Base-by-base conservation (phyloP, 1,140 invertebrate genomes). In the Drosophila nigromelanica region DNA sequence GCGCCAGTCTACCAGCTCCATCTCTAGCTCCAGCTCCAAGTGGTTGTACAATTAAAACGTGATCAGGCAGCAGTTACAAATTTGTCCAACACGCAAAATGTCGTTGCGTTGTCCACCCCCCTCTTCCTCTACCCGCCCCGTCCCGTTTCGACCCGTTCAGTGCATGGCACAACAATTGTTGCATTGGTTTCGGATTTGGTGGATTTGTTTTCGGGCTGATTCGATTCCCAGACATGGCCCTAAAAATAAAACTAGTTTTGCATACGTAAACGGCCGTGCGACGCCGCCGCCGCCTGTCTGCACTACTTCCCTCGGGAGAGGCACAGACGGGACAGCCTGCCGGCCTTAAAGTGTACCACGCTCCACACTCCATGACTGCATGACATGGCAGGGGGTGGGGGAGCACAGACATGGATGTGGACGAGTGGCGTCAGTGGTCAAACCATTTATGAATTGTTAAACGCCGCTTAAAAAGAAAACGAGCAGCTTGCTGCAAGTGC, bases 31-130 rank as follows among this genome's bases (percentile, higher is more conserved):
- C 77, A 74, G 47, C 51, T 55, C 70, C 80, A 71, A 75, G 74
- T 83, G 79, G 76, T 83, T 79, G 72, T 89, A 89, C 83, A 89
- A 89, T 89, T 89, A 89, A 89, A 89, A 89, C 83, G 83, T 89
- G 83, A 89, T 89, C 83, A 89, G 80, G 70, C 83, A 81, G 83
- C 85, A 89, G 83, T 67, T 80, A 89, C 83, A 89, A 89, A 89
- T 89, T 89, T 89, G 83, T 89, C 76, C 85, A 83, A 89, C 83
- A 89, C 85, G 83, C 83, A 89, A 89, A 89, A 89, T 89, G 76
- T 83, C 81, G 76, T 77, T 87, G 82, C 82, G 82, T 87, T 58
- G 55, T 58, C 45, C 5, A 58, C 52, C 76, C 74, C 40, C 58
- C 12, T 7, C 45, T 21, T 11, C 33, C 14, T 3, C 35, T 11